A percentile compares a stretch with the other conserved stretches of the same genome.
Evolutionary conservation across 2,113 vertebrate species (phyloP).

Genomic region (Siniperca knerii): DNA sequence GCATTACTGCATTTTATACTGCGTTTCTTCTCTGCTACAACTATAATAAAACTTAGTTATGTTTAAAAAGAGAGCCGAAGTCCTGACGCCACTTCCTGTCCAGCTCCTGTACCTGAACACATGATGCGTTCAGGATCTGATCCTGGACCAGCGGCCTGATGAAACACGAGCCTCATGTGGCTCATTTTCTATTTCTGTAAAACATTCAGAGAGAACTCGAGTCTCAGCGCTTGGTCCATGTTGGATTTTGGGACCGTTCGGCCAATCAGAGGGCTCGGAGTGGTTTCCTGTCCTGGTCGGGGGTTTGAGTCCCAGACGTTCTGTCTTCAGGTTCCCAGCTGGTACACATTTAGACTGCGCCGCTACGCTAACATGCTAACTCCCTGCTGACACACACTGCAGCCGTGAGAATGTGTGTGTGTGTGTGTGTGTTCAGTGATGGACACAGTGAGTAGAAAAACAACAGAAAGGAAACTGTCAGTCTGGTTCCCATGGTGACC

Average conservation of each 20-base stretch:
- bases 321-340: constrained; percentile 37
- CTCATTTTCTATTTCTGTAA: too few species aligned
- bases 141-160: too few species aligned
- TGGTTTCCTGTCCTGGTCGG: constrained; percentile 27
- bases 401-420: constrained; percentile 35
- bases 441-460: background rate
- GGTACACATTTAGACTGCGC: constrained; percentile 30
- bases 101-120: too few species aligned
- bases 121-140: too few species aligned
- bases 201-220: background rate
- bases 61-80: too few species aligned
- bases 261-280: background rate
- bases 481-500: constrained; percentile 40
- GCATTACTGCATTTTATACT: too few species aligned
- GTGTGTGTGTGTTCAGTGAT: background rate
- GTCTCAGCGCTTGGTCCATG: background rate
- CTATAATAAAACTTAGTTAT: too few species aligned
- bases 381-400: constrained; percentile 24
- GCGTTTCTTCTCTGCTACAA: too few species aligned
- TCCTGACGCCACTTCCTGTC: too few species aligned
- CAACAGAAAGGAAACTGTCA: background rate
- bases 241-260: too few species aligned
- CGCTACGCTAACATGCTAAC: constrained; percentile 31
- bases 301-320: constrained; percentile 40
- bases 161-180: too few species aligned